These are phyloP conservation scores for Antheraea assamensis DNA, from an alignment of 2,888 invertebrate species.

Conservation along the genomic window DNA sequence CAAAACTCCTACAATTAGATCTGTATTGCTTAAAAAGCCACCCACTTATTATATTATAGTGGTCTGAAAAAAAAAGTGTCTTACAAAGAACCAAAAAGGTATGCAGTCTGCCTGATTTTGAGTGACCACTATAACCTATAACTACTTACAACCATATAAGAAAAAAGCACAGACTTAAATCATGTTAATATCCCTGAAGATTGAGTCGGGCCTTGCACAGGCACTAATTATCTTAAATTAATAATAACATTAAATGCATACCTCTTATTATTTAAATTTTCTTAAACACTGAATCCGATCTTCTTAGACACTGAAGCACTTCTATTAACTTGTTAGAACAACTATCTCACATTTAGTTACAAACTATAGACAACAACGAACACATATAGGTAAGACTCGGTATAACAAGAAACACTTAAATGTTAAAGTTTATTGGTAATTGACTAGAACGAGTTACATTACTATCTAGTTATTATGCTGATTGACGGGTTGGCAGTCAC, in stretches of 20 bases:
- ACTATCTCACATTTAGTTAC: slow-evolving; percentile 13
- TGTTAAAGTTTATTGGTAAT: slow-evolving; percentile 36
- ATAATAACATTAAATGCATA: background rate
- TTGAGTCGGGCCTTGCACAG: no score
- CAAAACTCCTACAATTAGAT: background rate
- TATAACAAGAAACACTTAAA: slow-evolving; percentile 32
- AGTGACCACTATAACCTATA: no score
- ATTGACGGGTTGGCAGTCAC: slow-evolving; percentile 46
- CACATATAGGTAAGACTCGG: slow-evolving; percentile 15
- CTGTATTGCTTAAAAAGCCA: background rate
- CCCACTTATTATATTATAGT: background rate
- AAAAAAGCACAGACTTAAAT: background rate
- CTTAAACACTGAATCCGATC: slow-evolving; percentile 16
- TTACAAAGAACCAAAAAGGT: background rate
- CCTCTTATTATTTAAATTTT: slow-evolving; percentile 2
- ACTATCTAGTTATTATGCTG: slow-evolving; percentile 38
- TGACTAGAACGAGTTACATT: slow-evolving; percentile 48
- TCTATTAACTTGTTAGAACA: slow-evolving; percentile 1
- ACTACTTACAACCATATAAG: no score
- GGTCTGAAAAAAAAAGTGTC: background rate
- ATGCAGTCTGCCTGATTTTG: no score
- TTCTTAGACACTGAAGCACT: slow-evolving; percentile 18
- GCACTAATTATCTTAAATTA: no score
- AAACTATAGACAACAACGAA: slow-evolving; percentile 21
- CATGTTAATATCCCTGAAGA: background rate